Conservation (phyloP, 2,888 invertebrate species). For the Ypsolopha sequella region DNA sequence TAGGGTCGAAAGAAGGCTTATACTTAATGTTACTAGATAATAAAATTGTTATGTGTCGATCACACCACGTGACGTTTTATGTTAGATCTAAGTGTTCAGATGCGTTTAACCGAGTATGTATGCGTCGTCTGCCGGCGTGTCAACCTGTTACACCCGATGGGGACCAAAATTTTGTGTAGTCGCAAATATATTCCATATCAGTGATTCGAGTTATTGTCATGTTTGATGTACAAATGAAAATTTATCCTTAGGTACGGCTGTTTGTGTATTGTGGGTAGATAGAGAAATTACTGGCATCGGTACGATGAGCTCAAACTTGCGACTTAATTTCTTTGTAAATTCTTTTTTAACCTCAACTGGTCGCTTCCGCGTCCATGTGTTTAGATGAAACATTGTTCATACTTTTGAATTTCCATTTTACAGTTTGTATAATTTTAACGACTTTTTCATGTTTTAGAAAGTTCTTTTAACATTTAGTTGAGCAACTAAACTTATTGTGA, state of each 20-base stretch:
- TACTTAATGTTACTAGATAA: constrained; percentile 30
- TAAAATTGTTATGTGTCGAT: constrained; percentile 45
- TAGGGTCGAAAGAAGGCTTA: constrained; percentile 7
- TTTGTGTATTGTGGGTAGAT: constrained; percentile 51
- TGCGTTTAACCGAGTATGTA: constrained; percentile 33
- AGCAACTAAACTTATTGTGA: constrained; percentile 45
- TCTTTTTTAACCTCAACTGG: neutral
- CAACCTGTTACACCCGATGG: constrained; percentile 27
- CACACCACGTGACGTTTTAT: constrained; percentile 38
- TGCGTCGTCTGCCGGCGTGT: constrained; percentile 23
- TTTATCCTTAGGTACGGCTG: constrained; percentile 57
- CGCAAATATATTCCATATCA: constrained; percentile 33
- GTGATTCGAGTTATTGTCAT: constrained; percentile 34
- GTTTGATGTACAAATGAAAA: constrained; percentile 40
- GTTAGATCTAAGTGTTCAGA: constrained; percentile 46
- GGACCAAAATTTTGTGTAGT: constrained; percentile 54
- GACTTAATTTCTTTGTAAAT: constrained; percentile 25
- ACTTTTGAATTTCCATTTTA: constrained; percentile 24
- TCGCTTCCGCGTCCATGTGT: neutral
- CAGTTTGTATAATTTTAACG: constrained; percentile 18
- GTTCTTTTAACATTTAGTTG: constrained; percentile 35
- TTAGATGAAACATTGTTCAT: constrained; percentile 13
- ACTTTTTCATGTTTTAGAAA: constrained; percentile 28
- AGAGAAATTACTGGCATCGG: constrained; percentile 41
- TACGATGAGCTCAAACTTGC: constrained; percentile 49